Evolutionary conservation across 2,888 invertebrate genomes (phyloP).

Genomic region (Gryllus longicercus): DNA sequence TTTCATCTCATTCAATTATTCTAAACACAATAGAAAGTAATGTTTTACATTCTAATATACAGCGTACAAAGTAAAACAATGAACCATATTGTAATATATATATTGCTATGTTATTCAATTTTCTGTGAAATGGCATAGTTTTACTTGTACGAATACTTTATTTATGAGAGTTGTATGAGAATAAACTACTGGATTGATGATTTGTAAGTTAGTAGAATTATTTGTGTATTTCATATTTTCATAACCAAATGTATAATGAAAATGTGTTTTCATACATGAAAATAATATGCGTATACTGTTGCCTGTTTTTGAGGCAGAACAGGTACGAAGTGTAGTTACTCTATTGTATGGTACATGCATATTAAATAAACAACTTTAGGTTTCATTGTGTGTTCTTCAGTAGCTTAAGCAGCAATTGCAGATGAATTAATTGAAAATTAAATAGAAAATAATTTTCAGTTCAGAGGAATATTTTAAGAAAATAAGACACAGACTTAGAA

Average conservation of each 20-base stretch:
- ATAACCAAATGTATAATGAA: slow-evolving; percentile 32
- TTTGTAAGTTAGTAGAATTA: slow-evolving; percentile 32
- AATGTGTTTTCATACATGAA: slow-evolving; percentile 32
- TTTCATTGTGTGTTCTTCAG: background rate
- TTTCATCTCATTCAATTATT: slow-evolving; percentile 18
- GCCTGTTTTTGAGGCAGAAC: slow-evolving; percentile 25
- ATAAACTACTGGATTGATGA: slow-evolving; percentile 24
- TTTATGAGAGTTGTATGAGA: slow-evolving; percentile 30
- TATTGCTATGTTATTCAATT: background rate
- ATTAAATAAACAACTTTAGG: slow-evolving; percentile 23
- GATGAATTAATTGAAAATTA: no score
- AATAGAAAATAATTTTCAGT: no score
- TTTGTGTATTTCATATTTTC: slow-evolving; percentile 37
- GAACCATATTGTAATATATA: background rate
- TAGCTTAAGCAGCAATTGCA: no score
- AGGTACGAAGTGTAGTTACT: slow-evolving; percentile 23
- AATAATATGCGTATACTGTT: slow-evolving; percentile 23
- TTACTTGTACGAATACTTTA: slow-evolving; percentile 27
- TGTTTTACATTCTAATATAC: slow-evolving; percentile 27
- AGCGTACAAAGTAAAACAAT: slow-evolving; percentile 28
- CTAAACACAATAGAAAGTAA: slow-evolving; percentile 23
- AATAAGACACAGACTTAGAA: no score
- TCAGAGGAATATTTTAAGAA: no score
- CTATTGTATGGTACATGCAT: slow-evolving; percentile 26
- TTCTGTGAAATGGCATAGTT: background rate